phyloP scores from a whole-genome alignment of 1,140 invertebrate species.

The Ceratitis capitata region DNA sequence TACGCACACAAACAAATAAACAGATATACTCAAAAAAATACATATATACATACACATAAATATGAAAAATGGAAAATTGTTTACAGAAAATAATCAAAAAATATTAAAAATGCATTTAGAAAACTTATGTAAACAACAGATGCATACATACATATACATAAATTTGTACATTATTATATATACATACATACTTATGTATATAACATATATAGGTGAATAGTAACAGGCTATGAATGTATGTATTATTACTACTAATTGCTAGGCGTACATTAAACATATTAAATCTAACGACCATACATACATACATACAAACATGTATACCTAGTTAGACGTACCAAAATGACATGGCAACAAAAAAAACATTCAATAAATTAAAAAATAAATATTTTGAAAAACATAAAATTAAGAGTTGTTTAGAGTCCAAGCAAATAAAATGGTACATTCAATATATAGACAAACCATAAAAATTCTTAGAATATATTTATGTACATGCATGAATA shows the following conservation, averaged over 20 bases:
- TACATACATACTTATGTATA: not conserved
- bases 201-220: not conserved
- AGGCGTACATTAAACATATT: not conserved
- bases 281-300: not conserved
- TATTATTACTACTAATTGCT: not conserved
- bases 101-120: not conserved
- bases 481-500: too few species aligned
- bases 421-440: too few species aligned
- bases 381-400: too few species aligned
- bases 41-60: not conserved
- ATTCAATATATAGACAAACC: too few species aligned
- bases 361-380: not conserved
- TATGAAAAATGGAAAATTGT: not conserved
- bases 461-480: too few species aligned
- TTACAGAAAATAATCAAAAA: slow-evolving; percentile 19
- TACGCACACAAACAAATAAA: not conserved
- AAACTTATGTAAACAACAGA: not conserved
- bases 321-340: not conserved
- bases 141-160: not conserved
- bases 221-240: not conserved
- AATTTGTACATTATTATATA: not conserved
- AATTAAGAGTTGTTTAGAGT: too few species aligned
- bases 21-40: not conserved
- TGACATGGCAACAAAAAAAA: not conserved
- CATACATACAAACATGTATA: not conserved